Evolutionary conservation across 2,113 vertebrate species (phyloP).

Genomic region (Laticauda colubrina): DNA sequence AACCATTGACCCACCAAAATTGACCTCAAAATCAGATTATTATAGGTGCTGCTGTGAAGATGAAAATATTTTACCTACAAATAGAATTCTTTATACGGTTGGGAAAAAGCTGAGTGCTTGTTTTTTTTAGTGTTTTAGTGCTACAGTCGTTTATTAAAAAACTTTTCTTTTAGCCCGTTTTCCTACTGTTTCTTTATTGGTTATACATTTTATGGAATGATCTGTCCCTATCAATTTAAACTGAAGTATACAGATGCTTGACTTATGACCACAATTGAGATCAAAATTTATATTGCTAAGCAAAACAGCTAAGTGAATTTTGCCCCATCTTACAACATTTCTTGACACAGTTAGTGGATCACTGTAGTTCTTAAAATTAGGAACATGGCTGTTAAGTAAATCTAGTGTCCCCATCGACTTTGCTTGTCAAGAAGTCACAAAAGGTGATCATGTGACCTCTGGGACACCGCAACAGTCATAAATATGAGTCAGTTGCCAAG

Average conservation of each 20-base stretch:
- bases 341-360: neutral
- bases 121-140: neutral
- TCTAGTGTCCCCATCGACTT: neutral
- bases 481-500: neutral
- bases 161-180: neutral
- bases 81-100: neutral
- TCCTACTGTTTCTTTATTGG: neutral
- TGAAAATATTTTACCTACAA: neutral
- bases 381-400: neutral
- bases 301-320: neutral
- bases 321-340: neutral
- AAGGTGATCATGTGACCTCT: neutral
- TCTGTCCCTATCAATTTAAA: neutral
- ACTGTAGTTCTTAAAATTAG: neutral
- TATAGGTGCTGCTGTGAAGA: neutral
- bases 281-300: neutral
- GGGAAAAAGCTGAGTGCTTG: neutral
- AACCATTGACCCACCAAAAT: neutral
- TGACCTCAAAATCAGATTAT: neutral
- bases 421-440: neutral
- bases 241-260: neutral
- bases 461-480: neutral
- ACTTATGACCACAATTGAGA: neutral
- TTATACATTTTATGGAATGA: neutral
- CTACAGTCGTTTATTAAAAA: neutral